Base-by-base conservation (phyloP, 2,888 invertebrate species). In the Phaedon cochleariae region DNA sequence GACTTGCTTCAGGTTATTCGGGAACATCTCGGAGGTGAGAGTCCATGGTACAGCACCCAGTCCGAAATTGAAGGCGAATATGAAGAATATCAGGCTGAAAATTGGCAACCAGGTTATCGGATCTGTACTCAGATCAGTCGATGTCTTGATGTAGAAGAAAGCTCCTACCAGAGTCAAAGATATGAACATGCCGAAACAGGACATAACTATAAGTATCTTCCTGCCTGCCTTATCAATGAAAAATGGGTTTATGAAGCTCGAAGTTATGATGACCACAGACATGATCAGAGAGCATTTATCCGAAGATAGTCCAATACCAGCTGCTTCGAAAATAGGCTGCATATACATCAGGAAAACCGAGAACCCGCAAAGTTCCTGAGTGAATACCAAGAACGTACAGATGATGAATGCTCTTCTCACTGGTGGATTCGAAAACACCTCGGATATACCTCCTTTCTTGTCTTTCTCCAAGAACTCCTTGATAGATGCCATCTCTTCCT, bases 31-130 rank as follows among this genome's bases (percentile, higher is more conserved):
- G 0, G 92, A 90, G 86, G 93, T 88, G 31, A 94, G 89, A 0
- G 92, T 90, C 93, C 93, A 94, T 0, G 93, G 91, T 26, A 94
- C 81, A 0, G 92, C 90, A 7, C 95, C 92, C 59, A 92, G 88
- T 0, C 88, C 88, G 9, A 75, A 64, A 86, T 78, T 45, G 67
- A 73, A 79, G 0, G 90, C 88, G 57, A 90, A 84, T 67, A 93
- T 92, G 84, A 90, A 94, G 15, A 90, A 75, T 0, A 93, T 86
- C 52, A 94, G 82, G 0, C 92, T 89, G 5, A 88, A 80, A 10
- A 94, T 86, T 0, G 94, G 94, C 41, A 94, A 80, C 89, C 91
- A 92, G 0, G 86, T 81, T 52, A 92, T 85, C 12, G 76, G 81
- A 10, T 57, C 64, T 5, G 68, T 62, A 0, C 79, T 77, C 0